These are phyloP conservation scores for Circus cinereus DNA, from an alignment of 2,797 vertebrate species.

Conservation along the genomic window DNA sequence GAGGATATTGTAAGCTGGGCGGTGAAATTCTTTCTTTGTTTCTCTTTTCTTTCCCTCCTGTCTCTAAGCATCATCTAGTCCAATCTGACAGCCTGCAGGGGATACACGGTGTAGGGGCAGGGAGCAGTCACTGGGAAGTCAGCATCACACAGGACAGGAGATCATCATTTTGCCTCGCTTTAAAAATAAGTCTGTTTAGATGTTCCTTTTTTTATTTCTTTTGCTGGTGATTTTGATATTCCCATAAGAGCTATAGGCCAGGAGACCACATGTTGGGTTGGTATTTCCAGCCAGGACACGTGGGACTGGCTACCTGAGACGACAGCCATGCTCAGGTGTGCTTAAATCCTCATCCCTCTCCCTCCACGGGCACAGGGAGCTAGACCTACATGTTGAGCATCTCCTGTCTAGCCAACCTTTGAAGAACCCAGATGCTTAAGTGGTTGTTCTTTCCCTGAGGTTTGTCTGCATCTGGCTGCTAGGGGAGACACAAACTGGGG, in stretches of 20 bases:
- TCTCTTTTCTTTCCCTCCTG: neutral
- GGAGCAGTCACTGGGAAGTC: neutral
- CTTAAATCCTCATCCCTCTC: neutral
- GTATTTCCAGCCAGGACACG: neutral
- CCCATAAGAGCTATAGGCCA: neutral
- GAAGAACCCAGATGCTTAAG: neutral
- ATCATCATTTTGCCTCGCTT: neutral
- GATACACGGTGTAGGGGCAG: neutral
- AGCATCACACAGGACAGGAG: neutral
- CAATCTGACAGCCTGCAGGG: neutral
- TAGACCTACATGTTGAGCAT: neutral
- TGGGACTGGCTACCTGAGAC: neutral
- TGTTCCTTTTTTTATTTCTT: neutral
- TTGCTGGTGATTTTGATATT: neutral
- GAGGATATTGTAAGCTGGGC: neutral
- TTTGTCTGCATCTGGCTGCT: neutral
- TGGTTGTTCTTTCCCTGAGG: neutral
- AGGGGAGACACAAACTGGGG: neutral
- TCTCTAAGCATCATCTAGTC: neutral
- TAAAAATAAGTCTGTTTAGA: neutral
- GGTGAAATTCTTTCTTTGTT: neutral
- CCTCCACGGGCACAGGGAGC: neutral
- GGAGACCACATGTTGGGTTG: neutral
- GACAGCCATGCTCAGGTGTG: too few species aligned
- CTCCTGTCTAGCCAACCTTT: neutral